Percentiles rank a stretch among this genome's conserved stretches.
Evolutionary conservation across 2,113 vertebrate species (phyloP).

Genomic region (Mystacornis crossleyi): DNA sequence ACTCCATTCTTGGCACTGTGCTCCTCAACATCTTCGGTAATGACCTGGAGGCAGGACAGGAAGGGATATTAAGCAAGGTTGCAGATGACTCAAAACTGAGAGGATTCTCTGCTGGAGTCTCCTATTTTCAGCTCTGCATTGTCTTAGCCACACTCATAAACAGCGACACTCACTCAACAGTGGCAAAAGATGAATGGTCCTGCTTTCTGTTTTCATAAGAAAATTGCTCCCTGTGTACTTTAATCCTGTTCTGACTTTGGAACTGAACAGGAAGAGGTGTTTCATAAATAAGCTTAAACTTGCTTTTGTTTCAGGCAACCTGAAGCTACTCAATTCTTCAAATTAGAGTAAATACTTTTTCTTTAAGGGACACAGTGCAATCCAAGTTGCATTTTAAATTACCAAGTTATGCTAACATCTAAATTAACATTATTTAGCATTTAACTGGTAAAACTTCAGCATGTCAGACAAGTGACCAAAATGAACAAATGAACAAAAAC

Average conservation of each 20-base stretch:
- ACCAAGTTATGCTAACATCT: neutral
- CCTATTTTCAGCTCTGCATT: neutral
- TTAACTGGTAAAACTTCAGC: neutral
- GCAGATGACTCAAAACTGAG: too few species aligned
- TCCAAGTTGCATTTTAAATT: neutral
- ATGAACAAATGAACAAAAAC: neutral
- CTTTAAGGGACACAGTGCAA: neutral
- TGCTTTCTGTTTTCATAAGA: neutral
- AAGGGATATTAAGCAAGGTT: too few species aligned
- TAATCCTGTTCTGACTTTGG: neutral
- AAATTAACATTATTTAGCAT: neutral
- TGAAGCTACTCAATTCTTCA: neutral
- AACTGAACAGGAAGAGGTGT: neutral
- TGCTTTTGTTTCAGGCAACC: neutral
- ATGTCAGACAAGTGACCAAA: neutral
- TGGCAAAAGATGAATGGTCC: neutral
- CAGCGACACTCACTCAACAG: neutral
- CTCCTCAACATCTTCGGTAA: too few species aligned
- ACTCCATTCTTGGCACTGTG: too few species aligned
- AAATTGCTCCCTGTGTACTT: neutral
- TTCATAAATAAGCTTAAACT: neutral
- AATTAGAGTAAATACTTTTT: neutral
- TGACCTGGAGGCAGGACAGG: too few species aligned
- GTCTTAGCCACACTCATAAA: neutral
- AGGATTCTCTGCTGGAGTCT: neutral